phyloP scores from a whole-genome alignment of 2,888 invertebrate genomes.

The Laspeyria flexula region DNA sequence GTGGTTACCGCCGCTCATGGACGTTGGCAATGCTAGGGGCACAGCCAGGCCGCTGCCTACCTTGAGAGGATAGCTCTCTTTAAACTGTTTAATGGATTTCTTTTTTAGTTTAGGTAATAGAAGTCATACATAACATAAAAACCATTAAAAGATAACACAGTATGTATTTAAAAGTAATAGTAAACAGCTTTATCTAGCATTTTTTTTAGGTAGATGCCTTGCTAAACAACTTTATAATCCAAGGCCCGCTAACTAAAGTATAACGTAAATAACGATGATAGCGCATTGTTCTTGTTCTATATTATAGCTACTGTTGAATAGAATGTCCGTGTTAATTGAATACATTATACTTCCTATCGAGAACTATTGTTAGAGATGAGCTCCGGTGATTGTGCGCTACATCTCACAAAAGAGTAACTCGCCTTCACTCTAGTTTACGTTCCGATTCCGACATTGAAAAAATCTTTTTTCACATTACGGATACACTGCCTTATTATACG shows the following conservation, averaged over 20 bases:
- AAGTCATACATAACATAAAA: too few species aligned
- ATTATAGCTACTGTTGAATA: slow-evolving; percentile 12
- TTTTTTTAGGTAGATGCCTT: background rate
- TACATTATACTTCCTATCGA: slow-evolving; percentile 35
- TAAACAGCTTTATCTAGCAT: too few species aligned
- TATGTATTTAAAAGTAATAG: too few species aligned
- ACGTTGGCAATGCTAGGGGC: too few species aligned
- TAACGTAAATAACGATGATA: slow-evolving; percentile 1
- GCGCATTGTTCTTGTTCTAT: background rate
- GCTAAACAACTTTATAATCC: background rate
- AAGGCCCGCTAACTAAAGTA: slow-evolving; percentile 1
- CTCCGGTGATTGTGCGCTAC: slow-evolving; percentile 11
- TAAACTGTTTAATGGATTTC: too few species aligned
- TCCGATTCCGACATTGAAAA: slow-evolving; percentile 59
- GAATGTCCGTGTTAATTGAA: slow-evolving; percentile 24
- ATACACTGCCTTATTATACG: slow-evolving; percentile 42
- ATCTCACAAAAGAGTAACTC: slow-evolving; percentile 46
- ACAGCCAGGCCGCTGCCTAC: too few species aligned
- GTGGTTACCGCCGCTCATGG: too few species aligned
- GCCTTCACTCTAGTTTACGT: slow-evolving; percentile 50
- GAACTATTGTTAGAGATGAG: slow-evolving; percentile 23
- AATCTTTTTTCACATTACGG: slow-evolving; percentile 39
- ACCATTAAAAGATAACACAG: too few species aligned
- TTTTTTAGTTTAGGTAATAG: too few species aligned
- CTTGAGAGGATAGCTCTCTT: too few species aligned